phyloP scores from a whole-genome alignment of 2,113 vertebrate genomes.

The Patagioenas fasciata region DNA sequence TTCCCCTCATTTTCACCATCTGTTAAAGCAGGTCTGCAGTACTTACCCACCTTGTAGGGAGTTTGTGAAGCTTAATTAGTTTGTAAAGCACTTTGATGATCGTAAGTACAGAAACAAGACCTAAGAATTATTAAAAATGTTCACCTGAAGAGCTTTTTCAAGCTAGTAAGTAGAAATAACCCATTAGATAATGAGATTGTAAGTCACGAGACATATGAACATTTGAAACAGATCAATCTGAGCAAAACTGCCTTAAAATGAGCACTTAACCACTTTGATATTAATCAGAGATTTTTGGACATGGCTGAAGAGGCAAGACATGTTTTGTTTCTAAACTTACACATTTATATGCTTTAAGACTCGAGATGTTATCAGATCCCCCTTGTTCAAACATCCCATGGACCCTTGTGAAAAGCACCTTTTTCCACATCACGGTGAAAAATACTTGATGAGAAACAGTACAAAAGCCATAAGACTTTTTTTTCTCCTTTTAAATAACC shows the following conservation, averaged over 20 bases:
- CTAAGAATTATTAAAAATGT: constrained; percentile 41
- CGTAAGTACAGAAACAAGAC: constrained; percentile 28
- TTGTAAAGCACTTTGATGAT: constrained; percentile 51
- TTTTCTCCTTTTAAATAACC: background rate
- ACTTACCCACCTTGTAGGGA: constrained; percentile 26
- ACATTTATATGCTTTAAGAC: background rate
- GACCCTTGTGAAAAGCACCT: background rate
- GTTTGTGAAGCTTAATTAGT: constrained; percentile 49
- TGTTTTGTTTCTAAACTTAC: background rate
- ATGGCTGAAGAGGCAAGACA: background rate
- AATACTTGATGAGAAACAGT: background rate
- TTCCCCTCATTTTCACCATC: constrained; percentile 19
- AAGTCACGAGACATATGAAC: background rate
- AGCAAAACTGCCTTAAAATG: constrained; percentile 4
- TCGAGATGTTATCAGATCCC: background rate
- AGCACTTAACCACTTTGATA: background rate
- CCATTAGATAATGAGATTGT: background rate
- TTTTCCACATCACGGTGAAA: fast-evolving
- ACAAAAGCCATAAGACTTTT: background rate
- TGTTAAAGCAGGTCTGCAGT: constrained; percentile 6
- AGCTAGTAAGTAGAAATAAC: constrained; percentile 19
- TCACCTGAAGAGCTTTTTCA: constrained; percentile 43
- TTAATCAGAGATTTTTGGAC: background rate
- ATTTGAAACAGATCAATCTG: background rate
- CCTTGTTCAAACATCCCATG: background rate